Evolutionary conservation across 2,797 vertebrate genomes (phyloP).

Genomic region (Pantherophis vulpinus): DNA sequence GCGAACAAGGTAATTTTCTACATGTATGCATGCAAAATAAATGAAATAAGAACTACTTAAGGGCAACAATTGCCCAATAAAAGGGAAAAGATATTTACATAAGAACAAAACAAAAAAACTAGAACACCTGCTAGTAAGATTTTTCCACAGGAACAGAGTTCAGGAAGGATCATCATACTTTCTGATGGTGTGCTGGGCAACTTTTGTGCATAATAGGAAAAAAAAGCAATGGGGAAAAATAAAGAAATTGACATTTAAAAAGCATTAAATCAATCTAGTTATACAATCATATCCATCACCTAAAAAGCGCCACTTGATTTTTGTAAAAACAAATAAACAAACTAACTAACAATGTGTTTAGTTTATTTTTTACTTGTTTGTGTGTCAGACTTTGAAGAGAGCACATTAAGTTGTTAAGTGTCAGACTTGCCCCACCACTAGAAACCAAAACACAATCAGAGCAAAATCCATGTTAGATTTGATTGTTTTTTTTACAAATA

Average conservation of each 20-base stretch:
- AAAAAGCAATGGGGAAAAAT: slow-evolving; percentile 66
- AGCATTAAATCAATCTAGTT: slow-evolving; percentile 89
- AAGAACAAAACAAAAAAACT: slow-evolving; percentile 41
- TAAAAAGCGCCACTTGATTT: slow-evolving; percentile 85
- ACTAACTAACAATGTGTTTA: slow-evolving; percentile 73
- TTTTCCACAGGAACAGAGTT: slow-evolving; percentile 63
- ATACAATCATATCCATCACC: slow-evolving; percentile 91
- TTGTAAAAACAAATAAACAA: slow-evolving; percentile 79
- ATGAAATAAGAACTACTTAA: slow-evolving; percentile 71
- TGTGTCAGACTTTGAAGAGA: slow-evolving; percentile 75
- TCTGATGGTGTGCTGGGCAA: slow-evolving; percentile 80
- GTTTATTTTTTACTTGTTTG: slow-evolving; percentile 70
- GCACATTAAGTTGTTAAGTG: slow-evolving; percentile 78
- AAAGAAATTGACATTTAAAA: slow-evolving; percentile 75
- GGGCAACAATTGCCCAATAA: slow-evolving; percentile 71
- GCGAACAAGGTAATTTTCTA: slow-evolving; percentile 80
- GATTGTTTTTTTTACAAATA: slow-evolving; percentile 62
- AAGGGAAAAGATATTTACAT: slow-evolving; percentile 68
- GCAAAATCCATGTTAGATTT: slow-evolving; percentile 88
- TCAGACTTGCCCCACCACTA: slow-evolving; percentile 88
- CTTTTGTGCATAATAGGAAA: slow-evolving; percentile 67
- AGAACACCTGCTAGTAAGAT: slow-evolving; percentile 73
- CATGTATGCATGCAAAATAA: slow-evolving; percentile 84
- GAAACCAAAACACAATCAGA: slow-evolving; percentile 86
- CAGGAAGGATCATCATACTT: slow-evolving; percentile 63